phyloP scores from a whole-genome alignment of 2,797 vertebrate genomes.

The Sarcoramphus papa region DNA sequence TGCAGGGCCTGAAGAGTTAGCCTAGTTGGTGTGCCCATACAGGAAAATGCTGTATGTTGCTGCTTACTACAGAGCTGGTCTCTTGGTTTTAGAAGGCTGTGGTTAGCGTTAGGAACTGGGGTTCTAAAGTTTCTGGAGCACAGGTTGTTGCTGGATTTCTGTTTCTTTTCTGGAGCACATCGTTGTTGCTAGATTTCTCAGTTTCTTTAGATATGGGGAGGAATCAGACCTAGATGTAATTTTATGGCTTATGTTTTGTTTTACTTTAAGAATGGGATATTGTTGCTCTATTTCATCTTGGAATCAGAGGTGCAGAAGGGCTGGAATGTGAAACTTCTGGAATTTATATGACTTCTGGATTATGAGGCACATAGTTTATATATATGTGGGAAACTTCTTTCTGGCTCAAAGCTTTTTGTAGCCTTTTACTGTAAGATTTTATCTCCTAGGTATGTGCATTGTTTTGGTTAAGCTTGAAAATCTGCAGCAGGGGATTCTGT shows the following conservation, averaged over 20 bases:
- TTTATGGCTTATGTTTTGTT: background rate
- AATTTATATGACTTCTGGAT: background rate
- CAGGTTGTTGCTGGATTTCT: background rate
- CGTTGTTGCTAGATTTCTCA: background rate
- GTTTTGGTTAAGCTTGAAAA: background rate
- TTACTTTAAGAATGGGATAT: background rate
- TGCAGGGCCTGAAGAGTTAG: background rate
- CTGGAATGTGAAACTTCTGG: background rate
- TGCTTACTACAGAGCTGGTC: background rate
- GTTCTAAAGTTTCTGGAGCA: background rate
- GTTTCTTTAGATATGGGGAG: background rate
- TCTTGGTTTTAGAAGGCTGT: background rate
- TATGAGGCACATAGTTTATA: background rate
- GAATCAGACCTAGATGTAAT: background rate
- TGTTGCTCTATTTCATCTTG: background rate
- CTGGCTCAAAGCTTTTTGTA: background rate
- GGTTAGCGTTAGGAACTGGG: background rate
- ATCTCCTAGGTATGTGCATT: background rate
- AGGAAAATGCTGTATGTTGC: background rate
- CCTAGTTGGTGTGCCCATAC: fast-evolving
- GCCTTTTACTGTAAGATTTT: background rate
- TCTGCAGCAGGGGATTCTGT: background rate
- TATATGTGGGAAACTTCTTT: background rate
- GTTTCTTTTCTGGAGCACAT: background rate
- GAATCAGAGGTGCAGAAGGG: background rate